phyloP scores from a whole-genome alignment of 2,113 vertebrate species.

The Phylloscopus trochiloides region DNA sequence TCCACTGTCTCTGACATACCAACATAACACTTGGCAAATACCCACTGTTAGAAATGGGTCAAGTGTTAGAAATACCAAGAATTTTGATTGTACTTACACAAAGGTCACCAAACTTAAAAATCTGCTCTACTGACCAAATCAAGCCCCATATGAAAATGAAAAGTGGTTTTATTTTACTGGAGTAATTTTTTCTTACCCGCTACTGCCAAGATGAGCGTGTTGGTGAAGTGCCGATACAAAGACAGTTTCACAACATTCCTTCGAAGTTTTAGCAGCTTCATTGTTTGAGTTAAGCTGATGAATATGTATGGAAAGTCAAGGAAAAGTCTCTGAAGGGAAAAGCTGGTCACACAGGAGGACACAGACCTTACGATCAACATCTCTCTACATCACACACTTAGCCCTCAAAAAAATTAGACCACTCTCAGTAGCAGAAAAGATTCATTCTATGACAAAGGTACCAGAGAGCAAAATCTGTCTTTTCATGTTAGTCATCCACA shows the following conservation, averaged over 20 bases:
- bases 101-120: neutral
- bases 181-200: conserved; percentile 78
- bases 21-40: neutral
- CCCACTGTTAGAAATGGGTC: neutral
- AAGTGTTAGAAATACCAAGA: neutral
- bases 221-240: conserved; percentile 95
- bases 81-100: neutral
- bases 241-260: conserved; percentile 93
- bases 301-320: conserved; percentile 90
- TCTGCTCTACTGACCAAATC: neutral
- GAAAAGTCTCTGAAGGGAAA: conserved; percentile 64
- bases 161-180: neutral
- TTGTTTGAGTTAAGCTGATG: conserved; percentile 96
- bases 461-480: neutral
- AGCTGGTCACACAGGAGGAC: neutral
- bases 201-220: conserved; percentile 93
- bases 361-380: neutral
- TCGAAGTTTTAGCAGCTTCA: conserved; percentile 90
- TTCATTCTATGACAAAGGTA: neutral
- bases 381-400: neutral
- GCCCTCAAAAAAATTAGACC: neutral
- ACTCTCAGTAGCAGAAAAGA: neutral
- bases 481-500: neutral
- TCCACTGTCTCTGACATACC: neutral
- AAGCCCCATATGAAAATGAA: neutral